phyloP scores from a whole-genome alignment of 2,113 vertebrate genomes.

The Epinephelus cyanopodus region DNA sequence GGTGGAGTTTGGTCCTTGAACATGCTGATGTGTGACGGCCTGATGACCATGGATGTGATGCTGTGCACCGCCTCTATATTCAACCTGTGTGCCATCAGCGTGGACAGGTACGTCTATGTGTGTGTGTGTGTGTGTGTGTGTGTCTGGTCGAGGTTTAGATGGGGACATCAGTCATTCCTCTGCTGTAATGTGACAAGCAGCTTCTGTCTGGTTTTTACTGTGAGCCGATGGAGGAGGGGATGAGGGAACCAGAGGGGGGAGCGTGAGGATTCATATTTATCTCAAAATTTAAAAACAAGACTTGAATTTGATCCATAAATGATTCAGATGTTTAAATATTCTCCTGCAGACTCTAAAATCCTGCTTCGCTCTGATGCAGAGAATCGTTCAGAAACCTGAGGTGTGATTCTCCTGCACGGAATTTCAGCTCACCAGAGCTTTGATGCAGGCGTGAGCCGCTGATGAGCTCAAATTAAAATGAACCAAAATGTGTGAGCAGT shows the following conservation, averaged over 20 bases:
- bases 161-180: neutral
- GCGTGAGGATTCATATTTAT: neutral
- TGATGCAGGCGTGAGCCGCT: neutral
- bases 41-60: slow-evolving; percentile 97
- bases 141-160: neutral
- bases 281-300: neutral
- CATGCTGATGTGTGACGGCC: slow-evolving; percentile 87
- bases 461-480: neutral
- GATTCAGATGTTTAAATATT: neutral
- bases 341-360: neutral
- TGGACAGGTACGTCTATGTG: slow-evolving; percentile 86
- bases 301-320: neutral
- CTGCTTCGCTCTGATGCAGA: neutral
- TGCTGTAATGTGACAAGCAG: neutral
- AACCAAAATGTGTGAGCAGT: neutral
- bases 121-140: neutral
- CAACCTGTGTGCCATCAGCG: slow-evolving; percentile 95
- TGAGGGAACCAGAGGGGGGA: neutral
- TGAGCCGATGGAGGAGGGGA: neutral
- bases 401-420: neutral
- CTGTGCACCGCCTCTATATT: slow-evolving; percentile 96
- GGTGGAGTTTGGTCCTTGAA: slow-evolving; percentile 92
- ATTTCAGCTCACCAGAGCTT: neutral
- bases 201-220: neutral
- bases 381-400: too few relatives aligned